Conservation (phyloP, 2,113 vertebrate genomes). For the Otis tarda region DNA sequence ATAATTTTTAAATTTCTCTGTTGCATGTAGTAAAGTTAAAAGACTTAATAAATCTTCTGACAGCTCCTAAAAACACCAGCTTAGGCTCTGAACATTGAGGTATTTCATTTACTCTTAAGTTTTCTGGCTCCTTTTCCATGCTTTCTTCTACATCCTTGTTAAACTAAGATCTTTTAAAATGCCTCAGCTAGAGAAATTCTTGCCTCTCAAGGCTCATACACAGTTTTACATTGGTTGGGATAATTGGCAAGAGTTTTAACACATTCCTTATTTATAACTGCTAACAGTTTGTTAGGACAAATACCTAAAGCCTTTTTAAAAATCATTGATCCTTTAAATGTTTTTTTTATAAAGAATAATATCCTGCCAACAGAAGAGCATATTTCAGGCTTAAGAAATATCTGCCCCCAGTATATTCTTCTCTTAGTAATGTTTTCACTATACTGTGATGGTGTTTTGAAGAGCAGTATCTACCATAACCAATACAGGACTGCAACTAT, state of each 20-base stretch:
- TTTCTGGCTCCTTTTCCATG: slow-evolving; percentile 55
- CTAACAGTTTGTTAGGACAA: slow-evolving; percentile 66
- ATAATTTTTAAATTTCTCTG: slow-evolving; percentile 50
- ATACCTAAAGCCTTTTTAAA: slow-evolving; percentile 62
- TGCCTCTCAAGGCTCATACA: slow-evolving; percentile 31
- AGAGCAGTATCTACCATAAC: not conserved
- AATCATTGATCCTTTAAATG: slow-evolving; percentile 36
- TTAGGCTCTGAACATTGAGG: slow-evolving; percentile 45
- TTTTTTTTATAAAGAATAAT: not conserved
- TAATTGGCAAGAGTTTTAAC: slow-evolving; percentile 59
- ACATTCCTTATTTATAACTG: slow-evolving; percentile 65
- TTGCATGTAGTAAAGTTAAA: slow-evolving; percentile 60
- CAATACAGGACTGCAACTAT: not conserved
- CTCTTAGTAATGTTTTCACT: not conserved
- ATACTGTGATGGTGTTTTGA: not conserved
- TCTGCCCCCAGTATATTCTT: not conserved
- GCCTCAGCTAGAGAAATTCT: slow-evolving; percentile 26
- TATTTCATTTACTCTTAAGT: slow-evolving; percentile 61
- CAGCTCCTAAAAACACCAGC: slow-evolving; percentile 63
- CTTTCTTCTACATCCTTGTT: slow-evolving; percentile 60
- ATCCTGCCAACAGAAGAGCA: not conserved
- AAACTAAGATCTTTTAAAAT: slow-evolving; percentile 53
- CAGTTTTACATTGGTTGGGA: slow-evolving; percentile 9
- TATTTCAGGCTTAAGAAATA: not conserved
- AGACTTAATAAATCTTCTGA: slow-evolving; percentile 69